A percentile compares a stretch with the other conserved stretches of the same genome.
Conservation (phyloP, 2,113 vertebrate species). For the Procavia capensis region DNA sequence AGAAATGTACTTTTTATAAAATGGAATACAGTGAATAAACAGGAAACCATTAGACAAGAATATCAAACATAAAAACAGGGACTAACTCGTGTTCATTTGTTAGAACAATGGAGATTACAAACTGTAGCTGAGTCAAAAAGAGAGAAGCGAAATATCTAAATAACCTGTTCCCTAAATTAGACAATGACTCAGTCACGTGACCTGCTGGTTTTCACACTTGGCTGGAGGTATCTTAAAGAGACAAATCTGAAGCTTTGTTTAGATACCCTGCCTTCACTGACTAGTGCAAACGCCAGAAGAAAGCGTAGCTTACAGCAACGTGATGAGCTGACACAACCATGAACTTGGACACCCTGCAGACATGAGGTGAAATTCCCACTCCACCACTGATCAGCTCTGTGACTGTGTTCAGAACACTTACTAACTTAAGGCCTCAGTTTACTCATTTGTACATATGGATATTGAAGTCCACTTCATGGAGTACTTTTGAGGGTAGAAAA, state of each 20-base stretch:
- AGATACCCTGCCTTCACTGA: background rate
- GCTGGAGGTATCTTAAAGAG: background rate
- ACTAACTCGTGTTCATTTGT: background rate
- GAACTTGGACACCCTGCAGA: background rate
- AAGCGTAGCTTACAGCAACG: background rate
- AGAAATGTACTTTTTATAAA: background rate
- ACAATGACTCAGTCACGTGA: background rate
- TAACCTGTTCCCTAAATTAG: background rate
- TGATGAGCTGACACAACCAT: background rate
- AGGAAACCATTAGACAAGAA: background rate
- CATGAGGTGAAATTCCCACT: background rate
- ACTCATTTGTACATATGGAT: background rate
- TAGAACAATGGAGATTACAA: conserved; percentile 1
- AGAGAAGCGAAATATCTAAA: conserved; percentile 26
- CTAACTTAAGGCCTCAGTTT: background rate
- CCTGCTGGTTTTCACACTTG: background rate
- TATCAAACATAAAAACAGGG: background rate
- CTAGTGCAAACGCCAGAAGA: background rate
- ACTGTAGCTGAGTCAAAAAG: background rate
- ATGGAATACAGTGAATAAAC: background rate
- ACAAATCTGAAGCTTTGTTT: background rate
- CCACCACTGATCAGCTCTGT: background rate
- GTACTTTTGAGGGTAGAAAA: background rate
- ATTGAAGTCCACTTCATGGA: background rate
- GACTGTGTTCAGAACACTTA: background rate